These are phyloP conservation scores for Cyprinodon tularosa DNA, from an alignment of 2,113 vertebrate genomes.

Conservation along the genomic window DNA sequence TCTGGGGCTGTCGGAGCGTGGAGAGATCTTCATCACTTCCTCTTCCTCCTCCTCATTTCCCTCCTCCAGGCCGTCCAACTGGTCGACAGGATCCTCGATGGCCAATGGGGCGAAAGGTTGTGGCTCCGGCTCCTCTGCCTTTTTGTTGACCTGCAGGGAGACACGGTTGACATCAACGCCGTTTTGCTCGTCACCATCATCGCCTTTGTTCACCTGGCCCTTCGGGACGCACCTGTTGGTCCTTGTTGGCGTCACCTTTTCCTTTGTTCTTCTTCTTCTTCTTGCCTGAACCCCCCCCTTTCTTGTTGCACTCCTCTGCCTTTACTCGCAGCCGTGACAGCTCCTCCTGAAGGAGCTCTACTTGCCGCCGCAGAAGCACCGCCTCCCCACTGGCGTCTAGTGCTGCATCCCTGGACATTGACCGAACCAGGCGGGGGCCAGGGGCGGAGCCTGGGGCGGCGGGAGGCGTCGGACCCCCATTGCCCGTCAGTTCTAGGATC, in stretches of 20 bases:
- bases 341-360: constrained; percentile 87
- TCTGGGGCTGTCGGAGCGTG: constrained; percentile 80
- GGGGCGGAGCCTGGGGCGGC: constrained; percentile 19
- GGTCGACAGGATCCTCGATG: constrained; percentile 67
- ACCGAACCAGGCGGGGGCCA: constrained; percentile 74
- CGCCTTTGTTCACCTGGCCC: background rate
- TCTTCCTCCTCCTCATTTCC: constrained; percentile 77
- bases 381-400: constrained; percentile 69
- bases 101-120: constrained; percentile 66
- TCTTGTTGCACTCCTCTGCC: constrained; percentile 49
- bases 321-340: constrained; percentile 79
- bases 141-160: constrained; percentile 44
- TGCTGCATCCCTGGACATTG: constrained; percentile 76
- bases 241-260: constrained; percentile 31
- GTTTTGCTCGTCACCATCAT: background rate
- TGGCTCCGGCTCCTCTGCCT: constrained; percentile 58
- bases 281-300: constrained; percentile 53
- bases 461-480: constrained; percentile 9
- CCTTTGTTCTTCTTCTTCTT: constrained; percentile 61
- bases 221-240: constrained; percentile 57
- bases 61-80: constrained; percentile 80
- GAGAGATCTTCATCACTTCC: constrained; percentile 57
- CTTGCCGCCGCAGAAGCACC: constrained; percentile 82
- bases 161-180: background rate
- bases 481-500: constrained; percentile 80